phyloP scores from a whole-genome alignment of 2,888 invertebrate genomes.

The Drosophila maculinotata region DNA sequence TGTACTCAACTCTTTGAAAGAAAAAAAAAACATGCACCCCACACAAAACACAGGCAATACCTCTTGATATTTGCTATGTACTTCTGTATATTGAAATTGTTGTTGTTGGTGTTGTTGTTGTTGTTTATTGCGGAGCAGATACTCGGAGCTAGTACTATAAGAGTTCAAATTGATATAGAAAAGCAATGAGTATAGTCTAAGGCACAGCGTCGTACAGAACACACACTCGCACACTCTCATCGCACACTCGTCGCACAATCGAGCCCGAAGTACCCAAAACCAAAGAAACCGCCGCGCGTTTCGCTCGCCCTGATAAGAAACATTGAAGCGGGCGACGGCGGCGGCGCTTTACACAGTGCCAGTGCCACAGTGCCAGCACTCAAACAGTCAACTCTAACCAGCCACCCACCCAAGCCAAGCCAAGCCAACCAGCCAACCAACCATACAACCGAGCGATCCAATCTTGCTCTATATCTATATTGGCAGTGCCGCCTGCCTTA shows the following conservation, averaged over 20 bases:
- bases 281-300: slow-evolving; percentile 58
- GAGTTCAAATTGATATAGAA: slow-evolving; percentile 34
- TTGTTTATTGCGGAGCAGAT: slow-evolving; percentile 19
- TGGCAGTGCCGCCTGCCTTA: slow-evolving; percentile 35
- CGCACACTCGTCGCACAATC: slow-evolving; percentile 15
- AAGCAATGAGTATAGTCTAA: slow-evolving; percentile 15
- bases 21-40: slow-evolving; percentile 10
- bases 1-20: slow-evolving; percentile 10
- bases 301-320: slow-evolving; percentile 53
- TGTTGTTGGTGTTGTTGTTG: slow-evolving; percentile 21
- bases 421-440: slow-evolving; percentile 22
- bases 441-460: slow-evolving; percentile 37
- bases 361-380: slow-evolving; percentile 37
- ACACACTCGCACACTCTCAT: slow-evolving; percentile 7
- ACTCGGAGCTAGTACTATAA: slow-evolving; percentile 26
- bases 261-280: slow-evolving; percentile 32
- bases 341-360: slow-evolving; percentile 30
- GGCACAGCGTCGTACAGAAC: slow-evolving; percentile 22
- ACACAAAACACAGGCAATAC: slow-evolving; percentile 4
- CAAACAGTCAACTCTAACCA: slow-evolving; percentile 37
- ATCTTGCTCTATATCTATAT: slow-evolving; percentile 51
- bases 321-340: slow-evolving; percentile 24
- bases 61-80: slow-evolving; percentile 6
- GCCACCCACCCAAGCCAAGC: slow-evolving; percentile 7
- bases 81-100: slow-evolving; percentile 19